Evolutionary conservation across 2,113 vertebrate genomes (phyloP).

Genomic region (Tylochromis polylepis): DNA sequence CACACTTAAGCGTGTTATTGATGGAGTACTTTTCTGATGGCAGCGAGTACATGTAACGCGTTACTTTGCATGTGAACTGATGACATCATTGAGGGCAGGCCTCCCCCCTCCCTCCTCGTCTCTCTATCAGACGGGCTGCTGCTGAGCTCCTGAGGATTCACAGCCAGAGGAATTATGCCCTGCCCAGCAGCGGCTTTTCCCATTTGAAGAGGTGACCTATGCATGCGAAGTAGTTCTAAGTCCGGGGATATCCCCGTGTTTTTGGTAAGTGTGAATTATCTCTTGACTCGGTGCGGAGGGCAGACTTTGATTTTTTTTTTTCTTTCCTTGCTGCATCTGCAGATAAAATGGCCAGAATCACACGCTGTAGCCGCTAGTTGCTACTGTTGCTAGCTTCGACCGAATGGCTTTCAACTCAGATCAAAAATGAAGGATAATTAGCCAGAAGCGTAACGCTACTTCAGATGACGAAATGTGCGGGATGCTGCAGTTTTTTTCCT

Average conservation of each 20-base stretch:
- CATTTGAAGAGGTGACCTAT: slow-evolving; percentile 62
- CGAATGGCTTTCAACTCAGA: not conserved
- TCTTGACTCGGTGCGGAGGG: not conserved
- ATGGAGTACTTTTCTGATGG: not conserved
- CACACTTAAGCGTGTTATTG: not conserved
- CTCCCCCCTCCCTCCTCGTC: slow-evolving; percentile 14
- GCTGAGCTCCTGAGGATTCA: slow-evolving; percentile 40
- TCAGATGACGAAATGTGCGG: not conserved
- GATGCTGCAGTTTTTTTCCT: not conserved
- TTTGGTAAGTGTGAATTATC: slow-evolving; percentile 65
- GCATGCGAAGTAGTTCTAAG: slow-evolving; percentile 51
- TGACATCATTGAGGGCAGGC: slow-evolving; percentile 30
- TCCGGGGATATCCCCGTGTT: slow-evolving; percentile 66
- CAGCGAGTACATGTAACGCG: not conserved
- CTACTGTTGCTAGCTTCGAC: slow-evolving; percentile 46
- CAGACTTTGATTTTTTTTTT: not conserved
- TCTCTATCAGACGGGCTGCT: slow-evolving; percentile 17
- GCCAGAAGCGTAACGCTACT: not conserved
- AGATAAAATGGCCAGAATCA: slow-evolving; percentile 49
- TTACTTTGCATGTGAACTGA: slow-evolving; percentile 4
- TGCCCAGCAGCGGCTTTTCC: slow-evolving; percentile 39
- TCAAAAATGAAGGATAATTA: not conserved
- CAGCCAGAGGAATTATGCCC: slow-evolving; percentile 38
- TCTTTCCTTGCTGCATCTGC: slow-evolving; percentile 1
- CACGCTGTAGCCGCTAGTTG: slow-evolving; percentile 46